Conservation (phyloP, 2,888 invertebrate genomes). For the Metacarcinus magister region DNA sequence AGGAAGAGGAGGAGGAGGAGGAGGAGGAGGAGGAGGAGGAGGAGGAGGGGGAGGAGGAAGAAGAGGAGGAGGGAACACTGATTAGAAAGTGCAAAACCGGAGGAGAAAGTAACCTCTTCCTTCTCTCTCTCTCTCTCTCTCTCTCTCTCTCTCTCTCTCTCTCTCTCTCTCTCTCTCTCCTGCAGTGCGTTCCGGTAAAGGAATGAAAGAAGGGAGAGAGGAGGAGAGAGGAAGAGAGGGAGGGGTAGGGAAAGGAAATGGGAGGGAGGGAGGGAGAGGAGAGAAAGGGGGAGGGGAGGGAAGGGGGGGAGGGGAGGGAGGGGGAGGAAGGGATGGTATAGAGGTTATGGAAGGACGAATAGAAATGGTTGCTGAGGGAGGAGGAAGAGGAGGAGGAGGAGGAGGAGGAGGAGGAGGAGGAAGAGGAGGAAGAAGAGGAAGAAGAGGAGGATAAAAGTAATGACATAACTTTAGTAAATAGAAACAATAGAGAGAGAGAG, state of each 20-base stretch:
- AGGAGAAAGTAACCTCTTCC: neutral
- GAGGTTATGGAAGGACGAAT: conserved; percentile 1
- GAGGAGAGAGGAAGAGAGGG: neutral
- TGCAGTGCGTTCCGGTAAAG: neutral
- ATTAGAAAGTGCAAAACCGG: conserved; percentile 12
- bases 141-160: neutral
- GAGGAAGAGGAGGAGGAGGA: too few species aligned
- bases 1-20: conserved; percentile 4
- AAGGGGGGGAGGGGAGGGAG: neutral
- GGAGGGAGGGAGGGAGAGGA: conserved; percentile 26
- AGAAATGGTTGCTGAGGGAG: neutral
- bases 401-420: too few species aligned
- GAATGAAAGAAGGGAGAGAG: neutral
- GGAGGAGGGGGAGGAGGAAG: neutral
- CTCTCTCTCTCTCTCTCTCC: neutral
- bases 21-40: conserved; percentile 26
- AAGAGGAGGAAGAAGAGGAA: too few species aligned
- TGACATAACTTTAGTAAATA: too few species aligned
- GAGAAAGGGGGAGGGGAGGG: too few species aligned
- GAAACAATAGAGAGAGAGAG: too few species aligned
- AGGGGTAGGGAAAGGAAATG: neutral
- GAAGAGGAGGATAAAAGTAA: too few species aligned
- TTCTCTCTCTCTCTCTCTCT: neutral
- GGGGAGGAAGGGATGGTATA: neutral
- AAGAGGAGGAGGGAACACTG: too few species aligned